Conservation (phyloP, 1,140 invertebrate species). For the Zaprionus ghesquierei region DNA sequence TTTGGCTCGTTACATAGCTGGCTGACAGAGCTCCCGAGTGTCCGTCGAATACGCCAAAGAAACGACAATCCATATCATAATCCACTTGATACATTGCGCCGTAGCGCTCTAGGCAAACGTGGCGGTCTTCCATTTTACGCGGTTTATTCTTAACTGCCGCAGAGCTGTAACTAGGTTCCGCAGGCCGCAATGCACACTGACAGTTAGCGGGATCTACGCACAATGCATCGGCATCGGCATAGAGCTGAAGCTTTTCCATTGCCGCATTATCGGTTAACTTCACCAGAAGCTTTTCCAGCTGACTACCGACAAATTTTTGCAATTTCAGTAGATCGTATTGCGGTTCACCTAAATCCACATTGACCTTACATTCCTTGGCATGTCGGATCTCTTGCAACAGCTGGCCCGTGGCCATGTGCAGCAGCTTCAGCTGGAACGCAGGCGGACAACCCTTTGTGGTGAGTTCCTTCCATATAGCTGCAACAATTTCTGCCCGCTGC, state of each 20-base stretch:
- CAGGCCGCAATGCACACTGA: background rate
- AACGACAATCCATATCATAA: conserved; percentile 83
- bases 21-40: conserved; percentile 96
- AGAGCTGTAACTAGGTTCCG: conserved; percentile 12
- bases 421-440: conserved; percentile 57
- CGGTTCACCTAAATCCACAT: conserved; percentile 27
- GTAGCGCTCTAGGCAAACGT: conserved; percentile 68
- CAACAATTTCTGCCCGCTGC: conserved; percentile 55
- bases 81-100: conserved; percentile 57
- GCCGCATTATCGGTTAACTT: conserved; percentile 68
- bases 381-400: conserved; percentile 51
- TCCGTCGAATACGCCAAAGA: conserved; percentile 97
- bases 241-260: conserved; percentile 50
- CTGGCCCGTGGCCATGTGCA: conserved; percentile 40
- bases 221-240: conserved; percentile 35
- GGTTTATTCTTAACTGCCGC: conserved; percentile 72
- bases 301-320: conserved; percentile 61
- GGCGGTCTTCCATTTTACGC: conserved; percentile 78
- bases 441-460: conserved; percentile 44
- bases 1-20: conserved; percentile 92
- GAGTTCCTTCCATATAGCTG: conserved; percentile 63
- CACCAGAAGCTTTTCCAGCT: conserved; percentile 60
- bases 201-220: conserved; percentile 13
- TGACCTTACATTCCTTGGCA: conserved; percentile 70
- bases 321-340: conserved; percentile 72